Base-by-base conservation (phyloP, 2,888 invertebrate genomes). In the Himalopsyche tibetana region DNA sequence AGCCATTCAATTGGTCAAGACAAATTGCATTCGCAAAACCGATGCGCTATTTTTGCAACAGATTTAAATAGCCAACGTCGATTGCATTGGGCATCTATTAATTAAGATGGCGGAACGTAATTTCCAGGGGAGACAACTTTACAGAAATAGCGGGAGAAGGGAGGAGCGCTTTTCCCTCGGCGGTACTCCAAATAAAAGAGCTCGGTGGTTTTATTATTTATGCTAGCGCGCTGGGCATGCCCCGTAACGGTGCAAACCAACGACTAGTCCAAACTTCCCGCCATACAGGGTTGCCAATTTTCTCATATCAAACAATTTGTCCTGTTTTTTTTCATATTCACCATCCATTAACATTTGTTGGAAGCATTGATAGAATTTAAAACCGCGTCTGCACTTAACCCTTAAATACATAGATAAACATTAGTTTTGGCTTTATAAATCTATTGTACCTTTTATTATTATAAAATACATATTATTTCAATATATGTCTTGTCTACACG, bases 181-280 rank as follows among this genome's bases (percentile, higher is more conserved):
- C 63, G 45, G 42, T 38, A n/a, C 83, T 80, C 80, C 84, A 80
- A 55, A 83, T 74, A 83, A 83, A 74, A 83, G 83, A 83, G 83
- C 69, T 40, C 36, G n/a, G 63, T n/a, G 69, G 69, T 83, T 83
- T 74, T 83, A 84, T 84, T 84, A 84, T 84, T 84, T 80, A 84
- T 80, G 84, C 84, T 15, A 51, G 51, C 51, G 15, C 51, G 12
- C 51, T 28, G 40, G 63, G 63, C 8, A 74, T 45, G 8, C 40
- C 63, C 38, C 55, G 63, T 36, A 17, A 36, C 55, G 83, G n/a
- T 36, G 40, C 63, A 74, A 42, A 84, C 69, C 84, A 45, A 36
- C 84, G 69, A 84, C 63, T 79, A 40, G 84, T 28, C 63, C n/a
- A 63, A 63, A 40, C 83, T 56, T 56, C 69, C 55, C 40, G 42